These are phyloP conservation scores for Lepas anatifera DNA, from an alignment of 2,888 invertebrate species.

Conservation along the genomic window DNA sequence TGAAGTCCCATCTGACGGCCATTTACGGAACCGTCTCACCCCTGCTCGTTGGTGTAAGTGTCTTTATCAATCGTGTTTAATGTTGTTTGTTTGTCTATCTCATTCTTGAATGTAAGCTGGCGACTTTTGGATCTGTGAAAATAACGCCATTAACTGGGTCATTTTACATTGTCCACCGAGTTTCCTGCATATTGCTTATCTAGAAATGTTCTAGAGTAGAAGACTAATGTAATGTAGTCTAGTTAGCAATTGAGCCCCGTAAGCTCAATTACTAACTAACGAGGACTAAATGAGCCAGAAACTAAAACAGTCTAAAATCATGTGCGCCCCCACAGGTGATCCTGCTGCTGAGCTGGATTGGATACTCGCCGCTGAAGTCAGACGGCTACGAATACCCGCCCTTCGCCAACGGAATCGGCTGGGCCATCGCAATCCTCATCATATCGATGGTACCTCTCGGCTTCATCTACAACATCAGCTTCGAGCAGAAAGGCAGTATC, in stretches of 20 bases:
- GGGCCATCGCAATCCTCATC: slow-evolving; percentile 60
- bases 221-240: not conserved
- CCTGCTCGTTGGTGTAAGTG: not conserved
- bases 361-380: slow-evolving; percentile 58
- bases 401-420: slow-evolving; percentile 67
- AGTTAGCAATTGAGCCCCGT: not conserved
- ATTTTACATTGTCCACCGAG: no score
- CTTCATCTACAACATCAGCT: not conserved
- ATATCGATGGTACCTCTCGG: slow-evolving; percentile 47
- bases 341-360: slow-evolving; percentile 63
- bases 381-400: slow-evolving; percentile 60
- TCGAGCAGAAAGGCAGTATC: not conserved
- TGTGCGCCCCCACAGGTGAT: slow-evolving; percentile 34
- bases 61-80: no score
- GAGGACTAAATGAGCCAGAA: not conserved
- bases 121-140: no score
- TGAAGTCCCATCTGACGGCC: slow-evolving; percentile 43
- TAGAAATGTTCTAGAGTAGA: not conserved
- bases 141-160: not conserved
- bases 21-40: slow-evolving; percentile 45
- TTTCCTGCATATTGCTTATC: not conserved
- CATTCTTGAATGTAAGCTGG: no score
- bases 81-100: no score
- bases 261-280: not conserved
- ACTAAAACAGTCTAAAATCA: no score